Evolutionary conservation across 30 jellyfish, hydroid and myxozoan species (phyloP).

Genomic region (Nemopilema nomurai): DNA sequence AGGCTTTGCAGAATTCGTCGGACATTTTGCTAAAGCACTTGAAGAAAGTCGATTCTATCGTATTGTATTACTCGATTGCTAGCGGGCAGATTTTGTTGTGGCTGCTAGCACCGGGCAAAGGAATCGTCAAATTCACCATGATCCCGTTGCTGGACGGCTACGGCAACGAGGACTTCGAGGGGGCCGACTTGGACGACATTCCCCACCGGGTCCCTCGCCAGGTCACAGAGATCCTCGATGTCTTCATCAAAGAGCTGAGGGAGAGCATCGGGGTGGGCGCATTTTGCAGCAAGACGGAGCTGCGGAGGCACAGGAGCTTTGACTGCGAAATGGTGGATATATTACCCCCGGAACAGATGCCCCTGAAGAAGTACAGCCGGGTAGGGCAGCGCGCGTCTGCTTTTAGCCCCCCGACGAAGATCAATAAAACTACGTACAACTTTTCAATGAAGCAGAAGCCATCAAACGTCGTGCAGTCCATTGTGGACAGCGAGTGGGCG

Average conservation of each 20-base stretch:
- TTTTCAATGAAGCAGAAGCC: constrained; percentile 62
- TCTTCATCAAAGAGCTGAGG: constrained; percentile 63
- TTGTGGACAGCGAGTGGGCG: constrained; percentile 70
- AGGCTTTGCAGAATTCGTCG: constrained; percentile 3
- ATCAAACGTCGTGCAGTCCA: constrained; percentile 27
- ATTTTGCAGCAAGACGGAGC: constrained; percentile 63
- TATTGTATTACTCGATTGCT: constrained; percentile 74
- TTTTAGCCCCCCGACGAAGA: constrained; percentile 33
- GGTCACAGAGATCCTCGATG: constrained; percentile 59
- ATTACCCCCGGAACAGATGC: constrained; percentile 64
- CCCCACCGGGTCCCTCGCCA: constrained; percentile 34
- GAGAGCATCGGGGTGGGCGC: constrained; percentile 83
- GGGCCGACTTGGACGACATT: constrained; percentile 79
- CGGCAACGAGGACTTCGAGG: constrained; percentile 66
- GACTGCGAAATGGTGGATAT: constrained; percentile 82
- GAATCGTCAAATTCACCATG: constrained; percentile 79
- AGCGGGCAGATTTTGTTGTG: constrained; percentile 86
- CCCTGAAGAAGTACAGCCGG: constrained; percentile 69
- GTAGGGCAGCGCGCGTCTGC: constrained; percentile 80
- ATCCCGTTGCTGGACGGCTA: constrained; percentile 71
- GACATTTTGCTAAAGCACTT: constrained; percentile 54
- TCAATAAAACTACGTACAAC: constrained; percentile 58
- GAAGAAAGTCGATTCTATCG: constrained; percentile 45
- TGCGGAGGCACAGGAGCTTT: constrained; percentile 73
- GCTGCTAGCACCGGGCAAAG: constrained; percentile 86